Percentiles rank a stretch among this genome's conserved stretches.
phyloP scores from a whole-genome alignment of 2,797 vertebrate genomes.

The Argentina silus region DNA sequence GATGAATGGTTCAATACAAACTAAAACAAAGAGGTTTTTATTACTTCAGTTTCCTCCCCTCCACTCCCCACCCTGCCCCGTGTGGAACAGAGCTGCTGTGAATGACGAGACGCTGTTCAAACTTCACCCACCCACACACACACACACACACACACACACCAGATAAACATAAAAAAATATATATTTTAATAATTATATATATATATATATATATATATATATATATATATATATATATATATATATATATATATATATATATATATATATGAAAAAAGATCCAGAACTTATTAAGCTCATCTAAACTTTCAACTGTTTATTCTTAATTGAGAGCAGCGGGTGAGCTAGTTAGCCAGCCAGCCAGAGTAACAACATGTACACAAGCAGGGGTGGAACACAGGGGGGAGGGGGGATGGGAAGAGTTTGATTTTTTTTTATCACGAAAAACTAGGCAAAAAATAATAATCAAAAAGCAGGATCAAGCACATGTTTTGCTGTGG shows the following conservation, averaged over 20 bases:
- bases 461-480: not conserved
- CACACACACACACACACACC: not conserved
- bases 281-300: slow-evolving; percentile 19
- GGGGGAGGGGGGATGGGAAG: too few relatives aligned
- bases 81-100: slow-evolving; percentile 38
- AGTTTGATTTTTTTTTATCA: not conserved
- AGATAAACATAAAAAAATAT: too few relatives aligned
- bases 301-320: slow-evolving; percentile 56
- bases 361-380: slow-evolving; percentile 20
- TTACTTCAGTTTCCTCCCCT: slow-evolving; percentile 74
- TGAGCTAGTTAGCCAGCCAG: slow-evolving; percentile 65
- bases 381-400: not conserved
- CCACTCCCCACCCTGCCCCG: slow-evolving; percentile 41
- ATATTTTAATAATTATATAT: too few relatives aligned
- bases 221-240: too few relatives aligned
- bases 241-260: too few relatives aligned
- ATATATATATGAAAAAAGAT: too few relatives aligned
- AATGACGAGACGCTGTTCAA: slow-evolving; percentile 59
- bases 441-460: not conserved
- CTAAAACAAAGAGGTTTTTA: slow-evolving; percentile 88
- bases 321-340: slow-evolving; percentile 69
- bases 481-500: not conserved
- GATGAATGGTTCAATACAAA: slow-evolving; percentile 92
- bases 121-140: slow-evolving; percentile 31
- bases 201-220: too few relatives aligned